Percentiles rank a stretch among this genome's conserved stretches.
phyloP scores from a whole-genome alignment of 2,888 invertebrate genomes.

The Amblyjoppa fuscipennis region DNA sequence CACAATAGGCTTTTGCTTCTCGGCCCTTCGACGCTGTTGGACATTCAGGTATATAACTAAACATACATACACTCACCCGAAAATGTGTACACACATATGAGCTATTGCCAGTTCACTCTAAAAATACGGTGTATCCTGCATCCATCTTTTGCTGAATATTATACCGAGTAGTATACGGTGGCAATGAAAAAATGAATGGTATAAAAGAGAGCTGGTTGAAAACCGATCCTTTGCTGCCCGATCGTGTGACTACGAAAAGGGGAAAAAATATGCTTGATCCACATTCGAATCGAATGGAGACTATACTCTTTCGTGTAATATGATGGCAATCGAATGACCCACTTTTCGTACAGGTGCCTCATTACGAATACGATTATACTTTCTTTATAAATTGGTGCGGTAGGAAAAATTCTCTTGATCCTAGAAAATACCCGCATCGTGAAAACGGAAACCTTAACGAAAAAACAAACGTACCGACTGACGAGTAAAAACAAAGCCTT shows the following conservation, averaged over 20 bases:
- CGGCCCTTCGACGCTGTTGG: constrained; percentile 19
- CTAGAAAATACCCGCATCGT: background rate
- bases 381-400: background rate
- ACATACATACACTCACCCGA: background rate
- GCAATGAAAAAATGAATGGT: constrained; percentile 2
- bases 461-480: constrained; percentile 1
- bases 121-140: constrained; percentile 49
- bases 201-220: constrained; percentile 28
- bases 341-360: constrained; percentile 60
- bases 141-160: constrained; percentile 37
- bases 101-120: constrained; percentile 37
- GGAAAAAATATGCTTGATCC: constrained; percentile 25
- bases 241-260: constrained; percentile 47
- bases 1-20: constrained; percentile 62
- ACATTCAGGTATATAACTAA: constrained; percentile 41
- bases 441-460: background rate
- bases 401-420: constrained; percentile 13
- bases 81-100: background rate
- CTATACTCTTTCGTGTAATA: constrained; percentile 41
- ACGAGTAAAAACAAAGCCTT: constrained; percentile 10
- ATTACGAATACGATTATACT: background rate
- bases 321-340: constrained; percentile 61
- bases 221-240: constrained; percentile 32
- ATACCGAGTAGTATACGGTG: background rate
- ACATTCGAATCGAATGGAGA: constrained; percentile 32